These are phyloP conservation scores for Sesia apiformis DNA, from an alignment of 2,888 invertebrate genomes.

Conservation along the genomic window DNA sequence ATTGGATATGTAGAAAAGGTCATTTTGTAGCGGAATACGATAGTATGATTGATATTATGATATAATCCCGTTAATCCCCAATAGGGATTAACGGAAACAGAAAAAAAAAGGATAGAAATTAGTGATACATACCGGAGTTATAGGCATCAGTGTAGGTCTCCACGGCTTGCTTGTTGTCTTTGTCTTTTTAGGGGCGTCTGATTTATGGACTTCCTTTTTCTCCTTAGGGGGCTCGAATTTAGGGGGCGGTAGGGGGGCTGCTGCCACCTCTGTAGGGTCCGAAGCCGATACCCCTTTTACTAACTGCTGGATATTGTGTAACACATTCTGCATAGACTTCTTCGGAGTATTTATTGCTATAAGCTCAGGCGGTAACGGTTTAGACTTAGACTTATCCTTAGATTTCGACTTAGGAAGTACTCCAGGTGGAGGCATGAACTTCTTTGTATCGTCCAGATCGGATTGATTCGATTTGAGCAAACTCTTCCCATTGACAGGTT, in stretches of 20 bases:
- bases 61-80: too few relatives aligned
- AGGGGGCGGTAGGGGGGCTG: conserved; percentile 41
- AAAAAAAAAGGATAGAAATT: neutral
- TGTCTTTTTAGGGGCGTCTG: conserved; percentile 50
- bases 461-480: conserved; percentile 52
- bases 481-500: conserved; percentile 59
- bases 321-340: conserved; percentile 61
- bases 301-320: conserved; percentile 64
- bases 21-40: too few relatives aligned
- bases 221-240: conserved; percentile 42
- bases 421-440: conserved; percentile 44
- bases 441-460: conserved; percentile 38
- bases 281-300: conserved; percentile 63
- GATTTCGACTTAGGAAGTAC: conserved; percentile 36
- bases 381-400: conserved; percentile 44
- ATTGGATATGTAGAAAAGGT: too few relatives aligned
- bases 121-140: conserved; percentile 51
- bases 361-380: conserved; percentile 70
- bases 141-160: conserved; percentile 82
- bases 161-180: conserved; percentile 78
- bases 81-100: neutral
- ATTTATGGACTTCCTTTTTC: conserved; percentile 40
- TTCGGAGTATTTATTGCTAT: conserved; percentile 74
- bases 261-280: conserved; percentile 58
- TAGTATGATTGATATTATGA: too few relatives aligned